These are phyloP conservation scores for Pogonomyrmex barbatus DNA, from an alignment of 1,140 invertebrate species.

Conservation along the genomic window DNA sequence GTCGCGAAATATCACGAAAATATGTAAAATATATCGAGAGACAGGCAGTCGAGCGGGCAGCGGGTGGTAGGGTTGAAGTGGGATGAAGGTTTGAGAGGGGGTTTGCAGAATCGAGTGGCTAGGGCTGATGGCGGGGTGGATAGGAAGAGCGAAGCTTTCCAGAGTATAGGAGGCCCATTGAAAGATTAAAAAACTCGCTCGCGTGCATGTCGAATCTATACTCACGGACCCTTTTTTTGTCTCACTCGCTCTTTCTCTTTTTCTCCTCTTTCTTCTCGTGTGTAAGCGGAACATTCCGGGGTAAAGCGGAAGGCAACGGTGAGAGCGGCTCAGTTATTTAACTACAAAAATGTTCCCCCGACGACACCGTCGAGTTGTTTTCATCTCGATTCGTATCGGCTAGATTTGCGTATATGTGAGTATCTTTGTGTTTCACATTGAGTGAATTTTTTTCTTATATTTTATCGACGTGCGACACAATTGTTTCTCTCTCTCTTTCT, in stretches of 20 bases:
- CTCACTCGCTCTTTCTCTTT: not conserved
- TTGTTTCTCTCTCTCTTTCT: not conserved
- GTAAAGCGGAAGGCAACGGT: conserved; percentile 16
- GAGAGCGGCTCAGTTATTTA: conserved; percentile 62
- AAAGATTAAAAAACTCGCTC: conserved; percentile 79
- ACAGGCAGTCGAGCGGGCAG: conserved; percentile 73
- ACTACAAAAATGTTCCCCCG: conserved; percentile 70
- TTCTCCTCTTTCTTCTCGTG: conserved; percentile 38
- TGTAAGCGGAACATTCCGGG: conserved; percentile 67
- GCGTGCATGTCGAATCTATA: conserved; percentile 75
- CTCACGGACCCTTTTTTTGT: conserved; percentile 59
- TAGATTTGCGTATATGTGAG: not conserved
- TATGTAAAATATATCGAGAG: conserved; percentile 83
- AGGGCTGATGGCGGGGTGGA: conserved; percentile 24
- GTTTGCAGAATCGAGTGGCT: conserved; percentile 62
- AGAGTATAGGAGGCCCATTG: conserved; percentile 74
- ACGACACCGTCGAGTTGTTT: conserved; percentile 59
- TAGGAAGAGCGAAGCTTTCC: conserved; percentile 57
- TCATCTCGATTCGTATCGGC: conserved; percentile 36
- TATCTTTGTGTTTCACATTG: not conserved
- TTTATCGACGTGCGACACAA: not conserved
- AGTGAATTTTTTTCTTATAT: conserved; percentile 5
- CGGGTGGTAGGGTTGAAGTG: conserved; percentile 70
- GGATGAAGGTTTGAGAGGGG: conserved; percentile 75
- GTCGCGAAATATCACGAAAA: conserved; percentile 80